A percentile compares a stretch with the other conserved stretches of the same genome.
Conservation (phyloP, 2,888 invertebrate species). For the Rambutsinella grinnellia region DNA sequence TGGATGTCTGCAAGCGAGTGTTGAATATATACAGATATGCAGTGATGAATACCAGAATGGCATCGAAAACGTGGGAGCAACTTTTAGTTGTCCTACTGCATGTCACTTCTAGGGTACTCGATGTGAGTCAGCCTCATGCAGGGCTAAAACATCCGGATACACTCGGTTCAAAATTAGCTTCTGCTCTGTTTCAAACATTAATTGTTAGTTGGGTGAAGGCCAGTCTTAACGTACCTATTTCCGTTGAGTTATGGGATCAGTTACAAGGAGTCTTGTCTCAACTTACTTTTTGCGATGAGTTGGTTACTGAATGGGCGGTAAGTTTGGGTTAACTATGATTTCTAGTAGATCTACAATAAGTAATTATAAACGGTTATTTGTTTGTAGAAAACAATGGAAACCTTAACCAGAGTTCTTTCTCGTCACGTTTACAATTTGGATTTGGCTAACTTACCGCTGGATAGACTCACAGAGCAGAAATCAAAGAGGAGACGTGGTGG, state of each 20-base stretch:
- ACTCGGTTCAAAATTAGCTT: conserved; percentile 82
- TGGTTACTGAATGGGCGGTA: conserved; percentile 96
- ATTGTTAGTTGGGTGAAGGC: conserved; percentile 92
- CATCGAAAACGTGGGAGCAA: conserved; percentile 94
- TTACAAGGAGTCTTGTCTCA: conserved; percentile 89
- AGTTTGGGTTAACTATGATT: too few relatives aligned
- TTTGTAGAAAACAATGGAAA: conserved; percentile 93
- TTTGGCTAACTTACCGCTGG: conserved; percentile 86
- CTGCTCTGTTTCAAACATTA: conserved; percentile 76
- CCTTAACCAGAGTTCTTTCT: conserved; percentile 92
- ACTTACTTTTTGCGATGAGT: conserved; percentile 93
- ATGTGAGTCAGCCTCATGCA: conserved; percentile 81
- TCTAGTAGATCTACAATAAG: neutral
- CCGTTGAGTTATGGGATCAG: conserved; percentile 92
- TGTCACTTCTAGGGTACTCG: conserved; percentile 90
- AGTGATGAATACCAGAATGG: conserved; percentile 97
- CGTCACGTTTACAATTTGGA: conserved; percentile 96
- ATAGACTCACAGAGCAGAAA: conserved; percentile 83
- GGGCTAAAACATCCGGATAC: conserved; percentile 75
- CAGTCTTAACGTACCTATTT: conserved; percentile 92
- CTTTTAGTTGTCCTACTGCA: conserved; percentile 87
- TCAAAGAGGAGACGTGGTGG: conserved; percentile 73
- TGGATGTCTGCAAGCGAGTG: conserved; percentile 95
- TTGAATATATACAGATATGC: conserved; percentile 96
- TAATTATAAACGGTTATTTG: neutral